Percentiles rank a stretch among this genome's conserved stretches.
Evolutionary conservation across 2,888 invertebrate genomes (phyloP).

Genomic region (Mongoloraphidia duomilia): DNA sequence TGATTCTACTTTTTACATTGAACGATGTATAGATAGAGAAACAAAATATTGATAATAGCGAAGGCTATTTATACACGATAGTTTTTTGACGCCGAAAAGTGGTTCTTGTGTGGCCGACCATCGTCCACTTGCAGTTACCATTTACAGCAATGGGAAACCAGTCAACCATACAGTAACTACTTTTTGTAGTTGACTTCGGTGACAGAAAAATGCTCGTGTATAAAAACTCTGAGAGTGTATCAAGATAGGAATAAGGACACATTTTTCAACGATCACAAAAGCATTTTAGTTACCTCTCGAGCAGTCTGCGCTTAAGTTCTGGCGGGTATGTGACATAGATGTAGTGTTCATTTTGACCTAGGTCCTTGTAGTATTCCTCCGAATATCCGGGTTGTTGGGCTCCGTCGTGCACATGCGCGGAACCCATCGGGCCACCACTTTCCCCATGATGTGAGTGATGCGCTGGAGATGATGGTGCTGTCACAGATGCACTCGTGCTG

Average conservation of each 20-base stretch:
- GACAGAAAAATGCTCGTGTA: conserved; percentile 2
- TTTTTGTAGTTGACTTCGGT: too few species aligned
- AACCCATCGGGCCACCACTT: conserved; percentile 14
- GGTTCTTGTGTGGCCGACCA: too few species aligned
- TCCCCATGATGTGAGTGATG: conserved; percentile 35
- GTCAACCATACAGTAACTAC: too few species aligned
- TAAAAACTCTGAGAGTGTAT: not conserved
- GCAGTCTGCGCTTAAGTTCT: conserved; percentile 65
- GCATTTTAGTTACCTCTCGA: conserved; percentile 50
- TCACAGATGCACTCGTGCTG: conserved; percentile 50
- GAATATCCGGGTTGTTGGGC: conserved; percentile 26
- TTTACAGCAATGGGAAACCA: too few species aligned
- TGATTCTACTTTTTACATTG: too few species aligned
- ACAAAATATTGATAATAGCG: too few species aligned
- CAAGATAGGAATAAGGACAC: too few species aligned
- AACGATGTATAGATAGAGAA: too few species aligned
- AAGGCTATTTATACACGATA: too few species aligned
- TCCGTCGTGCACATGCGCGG: conserved; percentile 20
- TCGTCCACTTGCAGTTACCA: too few species aligned
- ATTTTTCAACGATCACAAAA: not conserved
- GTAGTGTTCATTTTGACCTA: conserved; percentile 58
- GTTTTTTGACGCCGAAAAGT: too few species aligned
- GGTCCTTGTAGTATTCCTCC: conserved; percentile 36
- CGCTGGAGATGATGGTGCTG: conserved; percentile 50
- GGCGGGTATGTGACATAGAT: conserved; percentile 82